These are phyloP conservation scores for Actinopyga echinites DNA, from an alignment of 53 echinoderm and acorn worm genomes.

Conservation along the genomic window DNA sequence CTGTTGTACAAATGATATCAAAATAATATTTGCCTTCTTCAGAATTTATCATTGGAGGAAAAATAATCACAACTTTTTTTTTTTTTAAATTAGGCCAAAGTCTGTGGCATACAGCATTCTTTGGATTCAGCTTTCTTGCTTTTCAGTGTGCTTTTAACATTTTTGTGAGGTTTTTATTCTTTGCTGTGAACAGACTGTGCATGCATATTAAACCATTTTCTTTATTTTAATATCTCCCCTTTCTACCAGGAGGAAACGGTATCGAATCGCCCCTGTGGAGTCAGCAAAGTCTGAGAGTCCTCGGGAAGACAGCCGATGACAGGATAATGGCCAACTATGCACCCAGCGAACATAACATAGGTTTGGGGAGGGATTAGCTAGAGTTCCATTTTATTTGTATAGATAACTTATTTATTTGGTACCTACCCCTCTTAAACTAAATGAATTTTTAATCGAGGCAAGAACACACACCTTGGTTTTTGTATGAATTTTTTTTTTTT, in stretches of 20 bases:
- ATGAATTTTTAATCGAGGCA: not conserved
- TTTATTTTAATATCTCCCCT: not conserved
- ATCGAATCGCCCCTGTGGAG: slow-evolving; percentile 74
- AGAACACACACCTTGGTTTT: slow-evolving; percentile 21
- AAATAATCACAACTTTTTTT: too few relatives aligned
- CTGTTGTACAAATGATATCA: too few relatives aligned
- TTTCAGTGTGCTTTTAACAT: too few relatives aligned
- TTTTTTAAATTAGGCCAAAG: too few relatives aligned
- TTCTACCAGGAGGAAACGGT: slow-evolving; percentile 68
- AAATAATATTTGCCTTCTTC: too few relatives aligned
- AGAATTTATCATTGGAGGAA: too few relatives aligned
- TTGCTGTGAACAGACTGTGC: too few relatives aligned
- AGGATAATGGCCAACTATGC: not conserved
- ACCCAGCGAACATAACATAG: not conserved
- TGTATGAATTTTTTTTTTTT: slow-evolving; percentile 7
- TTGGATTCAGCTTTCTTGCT: too few relatives aligned
- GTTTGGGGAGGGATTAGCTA: not conserved
- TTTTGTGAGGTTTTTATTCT: too few relatives aligned
- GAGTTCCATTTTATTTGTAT: slow-evolving; percentile 31
- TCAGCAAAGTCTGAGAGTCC: slow-evolving; percentile 55
- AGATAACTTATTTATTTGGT: slow-evolving; percentile 11
- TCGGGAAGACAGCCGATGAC: slow-evolving; percentile 58
- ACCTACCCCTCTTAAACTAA: not conserved
- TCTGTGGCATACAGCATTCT: too few relatives aligned
- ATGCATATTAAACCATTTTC: not conserved